Evolutionary conservation across 2,113 vertebrate species (phyloP).

Genomic region (Myotis lucifugus): DNA sequence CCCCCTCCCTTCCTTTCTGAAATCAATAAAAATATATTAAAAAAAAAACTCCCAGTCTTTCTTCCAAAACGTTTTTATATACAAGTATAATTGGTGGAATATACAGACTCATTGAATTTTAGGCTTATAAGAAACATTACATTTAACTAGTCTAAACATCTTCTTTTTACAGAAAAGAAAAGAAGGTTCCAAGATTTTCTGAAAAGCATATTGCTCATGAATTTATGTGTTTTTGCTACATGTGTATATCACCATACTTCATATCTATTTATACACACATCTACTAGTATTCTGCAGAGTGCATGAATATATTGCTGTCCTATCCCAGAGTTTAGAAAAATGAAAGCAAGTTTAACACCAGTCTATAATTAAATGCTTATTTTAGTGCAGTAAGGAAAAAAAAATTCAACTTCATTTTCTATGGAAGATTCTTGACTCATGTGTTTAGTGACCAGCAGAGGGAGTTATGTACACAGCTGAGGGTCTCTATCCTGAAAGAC

Average conservation of each 20-base stretch:
- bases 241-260: neutral
- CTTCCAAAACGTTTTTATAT: constrained; percentile 27
- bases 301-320: neutral
- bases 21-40: too few relatives aligned
- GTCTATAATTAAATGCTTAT: neutral
- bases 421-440: neutral
- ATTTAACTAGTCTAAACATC: neutral
- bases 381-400: neutral
- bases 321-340: neutral
- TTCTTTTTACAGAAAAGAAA: neutral
- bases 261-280: neutral
- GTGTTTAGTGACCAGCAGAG: constrained; percentile 59
- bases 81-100: neutral
- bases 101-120: neutral
- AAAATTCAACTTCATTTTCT: neutral
- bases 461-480: constrained; percentile 52
- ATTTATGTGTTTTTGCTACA: neutral
- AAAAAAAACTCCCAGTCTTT: neutral
- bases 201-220: neutral
- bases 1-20: too few relatives aligned
- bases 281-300: neutral
- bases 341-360: neutral
- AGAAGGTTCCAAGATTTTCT: neutral
- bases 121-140: neutral
- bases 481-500: neutral